phyloP scores from a whole-genome alignment of 2,797 vertebrate species.

The Ptychadena robeensis region DNA sequence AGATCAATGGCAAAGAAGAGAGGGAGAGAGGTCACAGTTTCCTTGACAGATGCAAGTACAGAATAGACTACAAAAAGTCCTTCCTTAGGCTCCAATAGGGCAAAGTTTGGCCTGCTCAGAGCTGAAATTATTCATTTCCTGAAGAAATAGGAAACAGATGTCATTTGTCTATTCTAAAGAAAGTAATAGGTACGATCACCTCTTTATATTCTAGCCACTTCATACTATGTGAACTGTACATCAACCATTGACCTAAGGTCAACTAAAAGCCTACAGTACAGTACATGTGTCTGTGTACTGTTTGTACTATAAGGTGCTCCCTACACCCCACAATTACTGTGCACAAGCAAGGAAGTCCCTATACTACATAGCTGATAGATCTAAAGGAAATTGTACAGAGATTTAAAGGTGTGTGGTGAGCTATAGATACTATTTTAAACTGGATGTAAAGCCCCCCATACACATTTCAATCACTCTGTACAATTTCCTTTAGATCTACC shows the following conservation, averaged over 20 bases:
- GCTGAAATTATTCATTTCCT: conserved; percentile 66
- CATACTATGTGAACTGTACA: not conserved
- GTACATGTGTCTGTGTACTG: not conserved
- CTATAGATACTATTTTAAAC: no score
- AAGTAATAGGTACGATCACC: not conserved
- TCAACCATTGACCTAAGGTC: not conserved
- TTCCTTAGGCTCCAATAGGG: conserved; percentile 45
- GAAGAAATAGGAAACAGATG: conserved; percentile 59
- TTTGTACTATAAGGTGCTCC: no score
- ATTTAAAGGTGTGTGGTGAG: no score
- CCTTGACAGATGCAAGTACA: conserved; percentile 36
- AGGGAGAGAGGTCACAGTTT: conserved; percentile 35
- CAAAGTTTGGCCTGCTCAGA: conserved; percentile 34
- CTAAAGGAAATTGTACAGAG: no score
- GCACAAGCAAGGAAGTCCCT: no score
- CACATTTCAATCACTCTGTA: no score
- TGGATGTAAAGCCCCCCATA: no score
- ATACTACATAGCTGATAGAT: no score
- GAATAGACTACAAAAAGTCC: conserved; percentile 41
- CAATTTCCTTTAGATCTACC: no score
- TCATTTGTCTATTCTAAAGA: conserved; percentile 35
- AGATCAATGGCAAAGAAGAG: conserved; percentile 28
- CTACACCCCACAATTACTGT: no score
- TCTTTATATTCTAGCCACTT: not conserved
- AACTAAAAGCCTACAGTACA: not conserved